Percentiles rank a stretch among this genome's conserved stretches.
phyloP scores from a whole-genome alignment of 2,797 vertebrate genomes.

The Tokudaia muenninki region DNA sequence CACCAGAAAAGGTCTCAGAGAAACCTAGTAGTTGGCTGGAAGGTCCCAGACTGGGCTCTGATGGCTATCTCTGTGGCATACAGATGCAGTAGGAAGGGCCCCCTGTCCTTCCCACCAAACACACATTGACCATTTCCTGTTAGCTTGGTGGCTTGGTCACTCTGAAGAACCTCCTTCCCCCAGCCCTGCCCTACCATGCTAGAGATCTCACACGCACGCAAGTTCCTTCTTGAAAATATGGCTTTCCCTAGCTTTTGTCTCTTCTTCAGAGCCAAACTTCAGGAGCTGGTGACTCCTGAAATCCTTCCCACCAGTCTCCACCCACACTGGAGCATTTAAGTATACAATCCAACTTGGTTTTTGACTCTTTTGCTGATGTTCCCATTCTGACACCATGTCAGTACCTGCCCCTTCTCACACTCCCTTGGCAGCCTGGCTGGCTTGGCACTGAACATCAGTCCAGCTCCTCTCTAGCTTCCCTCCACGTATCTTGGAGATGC shows the following conservation, averaged over 20 bases:
- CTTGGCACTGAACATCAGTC: accelerated
- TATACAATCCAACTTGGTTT: background rate
- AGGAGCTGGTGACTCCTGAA: background rate
- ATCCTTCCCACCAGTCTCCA: background rate
- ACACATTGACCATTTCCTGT: background rate
- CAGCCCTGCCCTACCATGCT: background rate
- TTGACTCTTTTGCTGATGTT: background rate
- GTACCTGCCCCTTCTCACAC: accelerated
- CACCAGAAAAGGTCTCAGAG: background rate
- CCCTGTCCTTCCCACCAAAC: background rate
- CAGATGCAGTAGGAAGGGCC: background rate
- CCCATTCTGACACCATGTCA: background rate
- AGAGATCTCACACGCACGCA: background rate
- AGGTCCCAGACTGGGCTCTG: background rate
- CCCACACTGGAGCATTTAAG: background rate
- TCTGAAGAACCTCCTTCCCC: background rate
- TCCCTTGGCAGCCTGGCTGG: background rate
- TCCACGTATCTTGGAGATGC: no score
- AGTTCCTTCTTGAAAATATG: background rate
- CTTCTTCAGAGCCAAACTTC: background rate
- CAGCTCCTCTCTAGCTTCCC: accelerated
- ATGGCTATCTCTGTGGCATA: background rate
- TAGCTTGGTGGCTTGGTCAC: background rate
- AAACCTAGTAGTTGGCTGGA: background rate
- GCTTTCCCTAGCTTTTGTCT: background rate